Conservation (phyloP, 2,113 vertebrate genomes). For the Carollia perspicillata region DNA sequence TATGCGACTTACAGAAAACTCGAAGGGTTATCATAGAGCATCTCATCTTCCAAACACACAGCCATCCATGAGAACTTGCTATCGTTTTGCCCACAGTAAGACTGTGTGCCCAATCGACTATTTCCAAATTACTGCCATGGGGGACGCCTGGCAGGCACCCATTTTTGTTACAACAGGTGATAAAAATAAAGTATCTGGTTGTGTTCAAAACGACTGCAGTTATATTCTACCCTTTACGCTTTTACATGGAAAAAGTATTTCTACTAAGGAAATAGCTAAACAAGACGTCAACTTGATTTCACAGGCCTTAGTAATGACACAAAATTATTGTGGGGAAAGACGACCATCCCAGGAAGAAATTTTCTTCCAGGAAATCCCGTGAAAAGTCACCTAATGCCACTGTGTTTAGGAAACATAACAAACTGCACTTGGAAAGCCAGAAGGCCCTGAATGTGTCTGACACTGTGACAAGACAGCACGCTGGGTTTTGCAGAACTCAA, state of each 20-base stretch:
- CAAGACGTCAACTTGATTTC: neutral
- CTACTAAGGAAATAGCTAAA: neutral
- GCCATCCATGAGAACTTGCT: neutral
- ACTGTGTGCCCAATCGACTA: neutral
- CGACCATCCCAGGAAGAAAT: neutral
- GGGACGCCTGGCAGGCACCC: neutral
- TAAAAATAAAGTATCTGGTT: neutral
- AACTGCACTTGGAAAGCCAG: neutral
- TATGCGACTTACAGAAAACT: slow-evolving; percentile 14
- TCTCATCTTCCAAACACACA: neutral
- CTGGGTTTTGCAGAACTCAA: neutral
- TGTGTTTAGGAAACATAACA: neutral
- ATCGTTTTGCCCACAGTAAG: neutral
- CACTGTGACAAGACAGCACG: neutral
- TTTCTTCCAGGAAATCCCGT: neutral
- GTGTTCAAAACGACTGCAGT: neutral
- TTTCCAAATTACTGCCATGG: neutral
- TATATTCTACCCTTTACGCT: neutral
- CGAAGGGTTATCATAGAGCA: neutral
- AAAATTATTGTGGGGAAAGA: neutral
- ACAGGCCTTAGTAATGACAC: neutral
- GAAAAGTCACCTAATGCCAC: neutral
- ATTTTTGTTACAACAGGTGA: neutral
- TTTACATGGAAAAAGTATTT: neutral
- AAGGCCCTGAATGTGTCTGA: neutral